Percentiles rank a stretch among this genome's conserved stretches.
phyloP scores from a whole-genome alignment of 1,140 invertebrate species.

The Fopius arisanus region DNA sequence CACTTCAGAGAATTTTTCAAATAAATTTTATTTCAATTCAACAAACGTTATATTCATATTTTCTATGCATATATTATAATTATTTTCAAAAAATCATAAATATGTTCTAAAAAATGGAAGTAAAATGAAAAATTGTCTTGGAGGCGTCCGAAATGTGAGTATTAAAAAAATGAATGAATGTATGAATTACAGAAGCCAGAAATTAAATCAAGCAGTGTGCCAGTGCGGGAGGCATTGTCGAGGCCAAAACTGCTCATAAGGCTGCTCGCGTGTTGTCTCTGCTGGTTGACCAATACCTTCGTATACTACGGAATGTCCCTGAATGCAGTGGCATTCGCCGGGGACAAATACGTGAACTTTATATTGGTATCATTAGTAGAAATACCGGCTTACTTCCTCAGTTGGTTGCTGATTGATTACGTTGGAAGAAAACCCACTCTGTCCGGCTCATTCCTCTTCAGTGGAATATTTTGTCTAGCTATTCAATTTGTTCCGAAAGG shows the following conservation, averaged over 20 bases:
- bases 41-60: too few relatives aligned
- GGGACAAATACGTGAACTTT: constrained; percentile 77
- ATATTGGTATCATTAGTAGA: constrained; percentile 75
- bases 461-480: constrained; percentile 62
- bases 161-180: not conserved
- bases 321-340: constrained; percentile 78
- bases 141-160: not conserved
- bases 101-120: too few relatives aligned
- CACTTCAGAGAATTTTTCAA: not conserved
- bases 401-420: constrained; percentile 71
- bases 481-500: constrained; percentile 52
- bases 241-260: constrained; percentile 69
- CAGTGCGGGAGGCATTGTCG: constrained; percentile 61
- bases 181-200: constrained; percentile 16
- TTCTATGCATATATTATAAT: too few relatives aligned
- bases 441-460: constrained; percentile 68
- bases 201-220: constrained; percentile 11
- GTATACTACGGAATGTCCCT: constrained; percentile 85
- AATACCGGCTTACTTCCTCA: constrained; percentile 75
- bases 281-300: constrained; percentile 75
- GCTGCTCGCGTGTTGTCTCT: constrained; percentile 72
- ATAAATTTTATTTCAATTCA: too few relatives aligned
- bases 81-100: too few relatives aligned
- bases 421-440: constrained; percentile 71
- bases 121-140: not conserved